These are phyloP conservation scores for Protonibea diacanthus DNA, from an alignment of 2,797 vertebrate species.

Conservation along the genomic window DNA sequence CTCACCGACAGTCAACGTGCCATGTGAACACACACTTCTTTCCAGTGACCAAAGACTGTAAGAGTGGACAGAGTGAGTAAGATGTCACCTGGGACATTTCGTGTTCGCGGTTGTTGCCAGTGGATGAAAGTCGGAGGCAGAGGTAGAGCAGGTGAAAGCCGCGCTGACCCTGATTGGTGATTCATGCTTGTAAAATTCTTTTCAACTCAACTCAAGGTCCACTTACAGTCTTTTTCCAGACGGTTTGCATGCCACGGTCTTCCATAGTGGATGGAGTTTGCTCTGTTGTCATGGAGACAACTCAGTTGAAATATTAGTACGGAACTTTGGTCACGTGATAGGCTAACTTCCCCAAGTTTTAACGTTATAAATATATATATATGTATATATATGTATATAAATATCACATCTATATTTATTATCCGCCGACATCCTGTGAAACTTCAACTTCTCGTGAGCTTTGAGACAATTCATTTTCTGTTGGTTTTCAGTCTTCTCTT, in stretches of 20 bases:
- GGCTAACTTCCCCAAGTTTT: neutral
- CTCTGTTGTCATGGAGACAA: neutral
- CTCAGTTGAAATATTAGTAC: neutral
- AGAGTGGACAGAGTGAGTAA: slow-evolving; percentile 3
- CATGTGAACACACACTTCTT: slow-evolving; percentile 9
- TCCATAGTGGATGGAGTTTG: too few species aligned
- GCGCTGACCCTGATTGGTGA: neutral
- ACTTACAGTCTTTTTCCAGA: neutral
- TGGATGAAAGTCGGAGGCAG: neutral
- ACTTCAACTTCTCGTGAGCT: neutral
- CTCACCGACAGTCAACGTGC: neutral
- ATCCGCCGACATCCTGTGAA: neutral
- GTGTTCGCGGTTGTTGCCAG: neutral
- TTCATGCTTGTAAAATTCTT: too few species aligned
- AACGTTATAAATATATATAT: too few species aligned
- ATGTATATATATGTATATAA: too few species aligned
- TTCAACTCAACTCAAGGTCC: neutral
- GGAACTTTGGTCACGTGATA: neutral
- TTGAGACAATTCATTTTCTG: neutral
- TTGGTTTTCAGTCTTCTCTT: neutral
- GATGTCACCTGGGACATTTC: neutral
- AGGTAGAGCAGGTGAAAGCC: neutral
- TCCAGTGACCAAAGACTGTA: neutral
- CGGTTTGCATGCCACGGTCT: neutral
- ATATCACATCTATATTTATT: slow-evolving; percentile 4